A percentile compares a stretch with the other conserved stretches of the same genome.
These are phyloP conservation scores for Falco punctatus DNA, from an alignment of 2,113 vertebrate species.

Conservation along the genomic window DNA sequence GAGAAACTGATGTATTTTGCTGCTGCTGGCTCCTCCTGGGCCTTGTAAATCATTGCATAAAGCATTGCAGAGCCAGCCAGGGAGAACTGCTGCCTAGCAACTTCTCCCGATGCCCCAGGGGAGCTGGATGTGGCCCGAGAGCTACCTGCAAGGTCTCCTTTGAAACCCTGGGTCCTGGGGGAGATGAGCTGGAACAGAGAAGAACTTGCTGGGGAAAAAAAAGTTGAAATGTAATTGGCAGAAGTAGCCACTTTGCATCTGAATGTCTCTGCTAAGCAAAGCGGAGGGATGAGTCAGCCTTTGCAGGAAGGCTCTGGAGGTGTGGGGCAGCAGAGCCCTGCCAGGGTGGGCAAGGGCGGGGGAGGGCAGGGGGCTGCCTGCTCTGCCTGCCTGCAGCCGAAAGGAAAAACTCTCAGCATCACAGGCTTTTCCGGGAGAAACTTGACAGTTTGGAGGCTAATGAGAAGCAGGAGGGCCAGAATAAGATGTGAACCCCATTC, in stretches of 20 bases:
- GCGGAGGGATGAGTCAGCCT: constrained; percentile 33
- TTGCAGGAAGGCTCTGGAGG: neutral
- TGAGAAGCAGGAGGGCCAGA: neutral
- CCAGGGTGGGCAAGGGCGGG: neutral
- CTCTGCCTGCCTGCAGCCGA: neutral
- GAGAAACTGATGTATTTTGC: neutral
- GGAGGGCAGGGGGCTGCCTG: neutral
- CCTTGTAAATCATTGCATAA: constrained; percentile 15
- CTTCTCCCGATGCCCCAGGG: neutral
- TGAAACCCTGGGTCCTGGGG: neutral
- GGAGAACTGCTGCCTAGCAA: constrained; percentile 52
- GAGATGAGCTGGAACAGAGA: constrained; percentile 5
- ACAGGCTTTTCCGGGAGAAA: neutral
- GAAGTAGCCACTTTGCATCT: constrained; percentile 26
- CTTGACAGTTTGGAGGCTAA: neutral
- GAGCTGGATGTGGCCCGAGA: neutral
- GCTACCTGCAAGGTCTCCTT: constrained; percentile 13
- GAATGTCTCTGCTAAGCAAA: neutral
- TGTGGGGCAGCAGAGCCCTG: neutral
- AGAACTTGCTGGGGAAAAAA: neutral
- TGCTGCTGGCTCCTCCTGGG: neutral
- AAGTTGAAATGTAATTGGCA: constrained; percentile 39
- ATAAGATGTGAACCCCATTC: neutral
- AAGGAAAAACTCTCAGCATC: neutral
- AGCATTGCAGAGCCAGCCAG: constrained; percentile 16